phyloP scores from a whole-genome alignment of 2,888 invertebrate genomes.

The Mellilla xanthometata region DNA sequence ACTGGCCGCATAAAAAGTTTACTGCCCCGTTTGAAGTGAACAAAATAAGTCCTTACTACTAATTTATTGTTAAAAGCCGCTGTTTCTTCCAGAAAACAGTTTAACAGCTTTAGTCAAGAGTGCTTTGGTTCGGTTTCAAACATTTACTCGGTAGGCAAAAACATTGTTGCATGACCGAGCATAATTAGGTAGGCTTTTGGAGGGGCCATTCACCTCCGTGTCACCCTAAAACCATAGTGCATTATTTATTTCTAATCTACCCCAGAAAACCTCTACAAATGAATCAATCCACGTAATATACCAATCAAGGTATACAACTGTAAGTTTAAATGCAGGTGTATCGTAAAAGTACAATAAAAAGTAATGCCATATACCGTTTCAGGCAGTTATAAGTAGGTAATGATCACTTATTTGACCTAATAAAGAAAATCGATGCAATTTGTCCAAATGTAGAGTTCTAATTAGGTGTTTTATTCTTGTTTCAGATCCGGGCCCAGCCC shows the following conservation, averaged over 20 bases:
- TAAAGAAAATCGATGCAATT: conserved; percentile 8
- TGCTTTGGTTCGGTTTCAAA: conserved; percentile 1
- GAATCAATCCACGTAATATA: background rate
- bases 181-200: conserved; percentile 8
- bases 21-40: conserved; percentile 13
- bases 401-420: conserved; percentile 6
- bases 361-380: conserved; percentile 6
- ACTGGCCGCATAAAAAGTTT: conserved; percentile 14
- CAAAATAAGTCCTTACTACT: conserved; percentile 7
- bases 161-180: conserved; percentile 11
- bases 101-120: conserved; percentile 6
- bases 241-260: conserved; percentile 8
- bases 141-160: background rate
- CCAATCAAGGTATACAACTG: too few relatives aligned
- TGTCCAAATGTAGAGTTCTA: conserved; percentile 19
- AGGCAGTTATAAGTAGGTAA: conserved; percentile 3
- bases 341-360: conserved; percentile 9
- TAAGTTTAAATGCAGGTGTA: conserved; percentile 1
- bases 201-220: conserved; percentile 11
- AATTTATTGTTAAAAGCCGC: conserved; percentile 9
- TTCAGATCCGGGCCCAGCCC: conserved; percentile 74
- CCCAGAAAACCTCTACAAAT: background rate
- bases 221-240: conserved; percentile 6
- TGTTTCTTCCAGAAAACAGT: conserved; percentile 11
- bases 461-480: conserved; percentile 44